Base-by-base conservation (phyloP, 2,797 vertebrate species). In the Hydrocynus forskahlii region DNA sequence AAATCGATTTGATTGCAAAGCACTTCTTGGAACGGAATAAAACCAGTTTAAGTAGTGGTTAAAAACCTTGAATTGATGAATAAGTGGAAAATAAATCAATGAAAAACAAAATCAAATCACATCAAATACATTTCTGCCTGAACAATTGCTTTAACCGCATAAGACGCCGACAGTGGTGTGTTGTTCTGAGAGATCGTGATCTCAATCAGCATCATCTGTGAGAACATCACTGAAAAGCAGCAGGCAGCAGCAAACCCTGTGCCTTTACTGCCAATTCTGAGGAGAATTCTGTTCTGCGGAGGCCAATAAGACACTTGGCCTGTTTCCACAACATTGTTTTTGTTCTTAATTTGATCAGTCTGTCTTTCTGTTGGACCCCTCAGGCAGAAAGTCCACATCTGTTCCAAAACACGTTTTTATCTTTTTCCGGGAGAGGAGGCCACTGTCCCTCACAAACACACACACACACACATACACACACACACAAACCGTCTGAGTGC, bases 301-400 rank as follows among this genome's bases (percentile, higher is more conserved):
- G 69, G 69, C n/a, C 25, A 54, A 50, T 25, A 69, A 63, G 79
- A 77, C 80, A 60, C 60, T 70, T 16, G 25, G 52, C 63, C 79
- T 40, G 66, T 71, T 81, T 23, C 77, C 70, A 78, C 50, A 7
- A 77, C 50, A 67, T 67, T 62, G 68, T 72, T 64, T 80, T 66
- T 84, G 77, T 84, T 81, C 80, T 76, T 82, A 80, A 80, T 80
- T 79, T 52, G 78, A 77, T 70, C 50, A 40, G 25, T 10, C 71
- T 21, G 62, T 79, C 64, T 63, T 81, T 64, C 9, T 70, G 12
- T 17, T 72, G n/a, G 66, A 57, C 78, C 80, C 85, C 83, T 78
- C 35, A 10, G 68, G 81, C 81, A 69, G 75, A 45, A 78, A 69
- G 16, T 29, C 25, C 81, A 81, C 83, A 85, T 83, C 78, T 86